Conservation (phyloP, 2,113 vertebrate species). For the Varanus komodoensis region DNA sequence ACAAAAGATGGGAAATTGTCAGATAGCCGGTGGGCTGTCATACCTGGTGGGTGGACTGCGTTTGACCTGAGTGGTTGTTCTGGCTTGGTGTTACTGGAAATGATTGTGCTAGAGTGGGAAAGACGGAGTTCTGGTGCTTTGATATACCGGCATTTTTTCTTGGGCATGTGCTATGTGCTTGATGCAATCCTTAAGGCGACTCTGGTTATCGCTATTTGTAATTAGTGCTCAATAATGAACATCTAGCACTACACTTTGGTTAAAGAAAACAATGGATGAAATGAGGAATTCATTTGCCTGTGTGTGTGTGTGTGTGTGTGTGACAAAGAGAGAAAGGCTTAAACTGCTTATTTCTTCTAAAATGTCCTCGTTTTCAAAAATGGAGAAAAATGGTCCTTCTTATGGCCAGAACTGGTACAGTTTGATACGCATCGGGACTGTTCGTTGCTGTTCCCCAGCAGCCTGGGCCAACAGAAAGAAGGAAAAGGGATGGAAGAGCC, state of each 20-base stretch:
- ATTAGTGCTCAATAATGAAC: not conserved
- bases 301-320: not conserved
- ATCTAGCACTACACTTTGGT: not conserved
- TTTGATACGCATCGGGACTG: not conserved
- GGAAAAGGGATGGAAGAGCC: not conserved
- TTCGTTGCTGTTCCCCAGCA: not conserved
- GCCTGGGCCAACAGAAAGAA: not conserved
- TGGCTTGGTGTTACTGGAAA: not conserved
- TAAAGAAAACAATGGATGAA: not conserved
- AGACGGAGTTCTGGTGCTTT: not conserved
- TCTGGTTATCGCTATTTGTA: not conserved
- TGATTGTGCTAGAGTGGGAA: not conserved
- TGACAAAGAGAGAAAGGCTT: not conserved
- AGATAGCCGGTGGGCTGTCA: no score
- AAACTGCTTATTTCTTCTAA: not conserved
- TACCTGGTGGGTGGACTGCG: not conserved
- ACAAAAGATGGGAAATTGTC: not conserved
- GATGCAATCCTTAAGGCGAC: no score
- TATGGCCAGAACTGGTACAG: not conserved
- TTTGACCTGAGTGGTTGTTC: not conserved
- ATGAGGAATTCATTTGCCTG: no score
- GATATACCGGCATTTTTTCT: not conserved
- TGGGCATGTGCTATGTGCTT: not conserved
- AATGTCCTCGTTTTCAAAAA: not conserved
- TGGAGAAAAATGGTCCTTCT: not conserved